phyloP scores from a whole-genome alignment of 2,113 vertebrate species.

The Lota lota region DNA sequence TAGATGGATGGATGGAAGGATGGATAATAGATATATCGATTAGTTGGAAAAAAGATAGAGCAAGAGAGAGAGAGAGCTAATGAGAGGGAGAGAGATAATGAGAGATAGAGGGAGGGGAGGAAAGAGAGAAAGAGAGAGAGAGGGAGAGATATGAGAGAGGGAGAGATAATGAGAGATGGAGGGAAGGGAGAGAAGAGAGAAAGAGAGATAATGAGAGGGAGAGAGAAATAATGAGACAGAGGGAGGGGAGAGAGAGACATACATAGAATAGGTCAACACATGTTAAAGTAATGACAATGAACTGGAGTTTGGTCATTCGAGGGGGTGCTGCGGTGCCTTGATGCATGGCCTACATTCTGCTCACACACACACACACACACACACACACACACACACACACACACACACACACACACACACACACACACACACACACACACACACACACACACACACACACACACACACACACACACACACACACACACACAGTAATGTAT shows the following conservation, averaged over 20 bases:
- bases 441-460: conserved; percentile 19
- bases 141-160: neutral
- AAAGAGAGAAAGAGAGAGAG: no score
- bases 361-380: conserved; percentile 59
- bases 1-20: neutral
- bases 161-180: conserved; percentile 10
- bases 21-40: no score
- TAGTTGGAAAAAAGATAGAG: no score
- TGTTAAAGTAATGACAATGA: conserved; percentile 22
- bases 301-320: conserved; percentile 45
- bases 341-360: conserved; percentile 67
- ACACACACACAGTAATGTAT: conserved; percentile 37
- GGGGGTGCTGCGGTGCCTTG: conserved; percentile 38
- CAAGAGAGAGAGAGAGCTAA: no score
- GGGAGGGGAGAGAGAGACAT: neutral
- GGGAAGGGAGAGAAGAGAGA: no score
- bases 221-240: neutral
- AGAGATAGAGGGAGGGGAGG: neutral
- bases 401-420: conserved; percentile 21
- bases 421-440: conserved; percentile 39
- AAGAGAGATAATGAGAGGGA: no score
- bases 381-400: conserved; percentile 39
- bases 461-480: conserved; percentile 23
- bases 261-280: neutral
- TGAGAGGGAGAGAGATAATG: no score